These are phyloP conservation scores for Zaprionus gabonicus DNA, from an alignment of 1,140 invertebrate genomes.

Conservation along the genomic window DNA sequence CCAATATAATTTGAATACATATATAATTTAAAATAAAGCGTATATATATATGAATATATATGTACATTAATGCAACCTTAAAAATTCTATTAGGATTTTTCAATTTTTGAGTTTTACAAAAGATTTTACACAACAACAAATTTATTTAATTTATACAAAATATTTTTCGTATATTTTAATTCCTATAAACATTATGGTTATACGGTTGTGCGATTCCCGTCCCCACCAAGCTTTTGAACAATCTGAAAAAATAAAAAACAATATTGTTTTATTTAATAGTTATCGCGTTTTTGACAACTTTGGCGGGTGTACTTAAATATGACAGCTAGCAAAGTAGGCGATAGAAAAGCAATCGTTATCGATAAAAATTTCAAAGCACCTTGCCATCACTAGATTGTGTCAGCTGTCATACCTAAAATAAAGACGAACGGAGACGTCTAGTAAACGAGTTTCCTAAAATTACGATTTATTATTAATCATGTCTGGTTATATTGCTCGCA, in stretches of 20 bases:
- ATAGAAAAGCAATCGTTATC: slow-evolving; percentile 19
- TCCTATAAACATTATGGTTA: slow-evolving; percentile 48
- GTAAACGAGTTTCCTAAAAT: slow-evolving; percentile 43
- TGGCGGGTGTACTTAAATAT: neutral
- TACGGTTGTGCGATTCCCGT: slow-evolving; percentile 79
- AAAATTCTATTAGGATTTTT: slow-evolving; percentile 13
- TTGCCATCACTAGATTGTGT: slow-evolving; percentile 38
- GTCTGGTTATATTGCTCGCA: slow-evolving; percentile 79
- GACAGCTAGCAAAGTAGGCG: neutral
- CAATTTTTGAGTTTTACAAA: slow-evolving; percentile 28
- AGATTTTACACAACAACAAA: slow-evolving; percentile 59
- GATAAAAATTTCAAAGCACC: slow-evolving; percentile 29
- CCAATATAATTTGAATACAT: neutral
- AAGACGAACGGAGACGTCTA: slow-evolving; percentile 36
- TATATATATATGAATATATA: slow-evolving; percentile 7
- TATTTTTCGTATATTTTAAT: slow-evolving; percentile 47
- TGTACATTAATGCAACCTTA: slow-evolving; percentile 16
- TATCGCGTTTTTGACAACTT: slow-evolving; percentile 10
- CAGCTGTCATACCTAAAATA: slow-evolving; percentile 68
- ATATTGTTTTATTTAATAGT: neutral
- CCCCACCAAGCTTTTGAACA: slow-evolving; percentile 80
- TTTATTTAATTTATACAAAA: slow-evolving; percentile 70
- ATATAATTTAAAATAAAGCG: neutral
- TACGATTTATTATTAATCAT: slow-evolving; percentile 63
- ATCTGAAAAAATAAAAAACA: slow-evolving; percentile 58